phyloP scores from a whole-genome alignment of 2,797 vertebrate species.

The Intellagama lesueurii region DNA sequence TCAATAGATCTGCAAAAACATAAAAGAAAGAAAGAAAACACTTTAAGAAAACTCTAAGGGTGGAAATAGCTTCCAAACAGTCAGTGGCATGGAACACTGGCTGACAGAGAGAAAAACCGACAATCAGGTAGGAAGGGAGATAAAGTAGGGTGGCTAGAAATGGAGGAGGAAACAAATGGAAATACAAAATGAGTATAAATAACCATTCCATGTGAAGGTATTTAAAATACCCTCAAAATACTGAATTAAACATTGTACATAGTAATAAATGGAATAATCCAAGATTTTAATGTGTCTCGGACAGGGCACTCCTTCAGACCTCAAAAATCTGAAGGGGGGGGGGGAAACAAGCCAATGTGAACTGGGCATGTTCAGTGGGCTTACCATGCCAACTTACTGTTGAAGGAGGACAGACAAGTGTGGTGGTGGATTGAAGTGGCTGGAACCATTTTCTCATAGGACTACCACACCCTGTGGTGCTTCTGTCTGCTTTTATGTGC shows the following conservation, averaged over 20 bases:
- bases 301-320: not conserved
- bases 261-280: not conserved
- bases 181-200: not conserved
- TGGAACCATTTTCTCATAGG: not conserved
- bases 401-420: no score
- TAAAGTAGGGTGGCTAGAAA: not conserved
- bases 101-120: no score
- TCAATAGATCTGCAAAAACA: not conserved
- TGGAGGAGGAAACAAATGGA: not conserved
- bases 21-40: not conserved
- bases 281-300: not conserved
- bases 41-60: no score
- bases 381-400: no score
- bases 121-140: not conserved
- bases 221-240: not conserved
- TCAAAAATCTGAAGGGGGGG: not conserved
- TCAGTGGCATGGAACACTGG: not conserved
- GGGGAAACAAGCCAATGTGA: no score
- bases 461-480: not conserved
- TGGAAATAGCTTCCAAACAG: no score
- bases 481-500: not conserved
- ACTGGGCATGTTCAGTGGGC: no score
- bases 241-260: not conserved
- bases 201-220: not conserved
- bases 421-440: not conserved